Percentiles rank a stretch among this genome's conserved stretches.
phyloP scores from a whole-genome alignment of 2,888 invertebrate species.

The Cephus pygmeus region DNA sequence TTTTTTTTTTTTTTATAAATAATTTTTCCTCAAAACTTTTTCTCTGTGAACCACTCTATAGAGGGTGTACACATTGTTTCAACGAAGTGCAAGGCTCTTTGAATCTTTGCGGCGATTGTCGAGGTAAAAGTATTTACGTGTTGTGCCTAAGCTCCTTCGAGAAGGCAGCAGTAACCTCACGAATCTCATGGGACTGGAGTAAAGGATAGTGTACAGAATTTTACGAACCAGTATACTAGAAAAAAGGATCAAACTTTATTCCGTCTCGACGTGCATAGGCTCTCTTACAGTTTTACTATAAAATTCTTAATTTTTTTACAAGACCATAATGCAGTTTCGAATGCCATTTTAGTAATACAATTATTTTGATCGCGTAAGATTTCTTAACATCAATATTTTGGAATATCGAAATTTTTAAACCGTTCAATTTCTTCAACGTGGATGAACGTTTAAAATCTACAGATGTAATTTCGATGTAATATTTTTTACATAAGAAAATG shows the following conservation, averaged over 20 bases:
- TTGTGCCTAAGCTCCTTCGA: background rate
- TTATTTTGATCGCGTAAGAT: background rate
- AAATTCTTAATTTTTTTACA: background rate
- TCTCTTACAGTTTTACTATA: background rate
- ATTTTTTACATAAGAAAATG: background rate
- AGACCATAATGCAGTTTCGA: background rate
- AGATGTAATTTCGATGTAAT: background rate
- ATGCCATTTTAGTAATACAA: background rate
- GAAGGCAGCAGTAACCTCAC: background rate
- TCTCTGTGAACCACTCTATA: background rate
- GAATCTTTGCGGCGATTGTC: background rate
- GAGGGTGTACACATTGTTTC: background rate
- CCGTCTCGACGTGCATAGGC: background rate
- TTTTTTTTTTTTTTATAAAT: too few species aligned
- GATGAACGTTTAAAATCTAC: background rate
- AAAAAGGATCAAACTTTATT: background rate
- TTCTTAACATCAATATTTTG: too few species aligned
- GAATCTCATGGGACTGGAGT: background rate
- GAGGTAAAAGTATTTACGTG: background rate
- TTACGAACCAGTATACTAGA: background rate
- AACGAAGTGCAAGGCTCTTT: background rate
- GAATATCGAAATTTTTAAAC: too few species aligned
- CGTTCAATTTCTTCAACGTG: background rate
- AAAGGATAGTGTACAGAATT: background rate
- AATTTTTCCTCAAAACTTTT: background rate